Base-by-base conservation (phyloP, 92 coral and sea anemone genomes). In the Zoanthus sociatus region DNA sequence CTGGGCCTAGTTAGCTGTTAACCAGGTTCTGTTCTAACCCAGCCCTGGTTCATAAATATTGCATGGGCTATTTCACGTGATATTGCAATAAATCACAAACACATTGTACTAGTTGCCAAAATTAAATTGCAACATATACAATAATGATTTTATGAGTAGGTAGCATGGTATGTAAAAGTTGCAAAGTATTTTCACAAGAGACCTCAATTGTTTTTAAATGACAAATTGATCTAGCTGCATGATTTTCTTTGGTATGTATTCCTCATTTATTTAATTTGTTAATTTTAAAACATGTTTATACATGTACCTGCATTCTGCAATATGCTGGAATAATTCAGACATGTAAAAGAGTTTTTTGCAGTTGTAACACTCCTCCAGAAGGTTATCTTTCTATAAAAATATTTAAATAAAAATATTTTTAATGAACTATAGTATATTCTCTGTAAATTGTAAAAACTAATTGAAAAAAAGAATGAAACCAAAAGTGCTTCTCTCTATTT, bases 361-460 rank as follows among this genome's bases (percentile, higher is more conserved):
- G 46, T 77, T 77, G 82, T 33, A 77, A 77, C 82, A 77, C 12
- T 53, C 47, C 21, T 54, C 68, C 3, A 53, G 20, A 54, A 77
- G 82, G 67, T 77, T 68, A 77, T 77, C 82, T 54, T 77, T 67
- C 82, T 77, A 48, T 7, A 77, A 77, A 77, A 72, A 72, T 44
- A 71, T 31, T 32, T 33, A 71, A 1, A 32, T 0, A 72, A 37
- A 72, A 72, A 3, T 37, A 37, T 37, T 3, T 37, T 37, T 37
- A 3, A 37, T 37, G 4, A 37, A 37, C 42, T 37, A 37, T 3
- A 1, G 0, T 37, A 1, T 1, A 37, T 3, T 37, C 2, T 37
- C 42, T 37, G 42, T 37, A 37, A 37, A 37, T 26, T 37, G 42
- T 1, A 37, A 37, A 37, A 37, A 37, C 42, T 37, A 37, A 37